Percentiles rank a stretch among this genome's conserved stretches.
Conservation (phyloP, 2,113 vertebrate genomes). For the Alectura lathami region DNA sequence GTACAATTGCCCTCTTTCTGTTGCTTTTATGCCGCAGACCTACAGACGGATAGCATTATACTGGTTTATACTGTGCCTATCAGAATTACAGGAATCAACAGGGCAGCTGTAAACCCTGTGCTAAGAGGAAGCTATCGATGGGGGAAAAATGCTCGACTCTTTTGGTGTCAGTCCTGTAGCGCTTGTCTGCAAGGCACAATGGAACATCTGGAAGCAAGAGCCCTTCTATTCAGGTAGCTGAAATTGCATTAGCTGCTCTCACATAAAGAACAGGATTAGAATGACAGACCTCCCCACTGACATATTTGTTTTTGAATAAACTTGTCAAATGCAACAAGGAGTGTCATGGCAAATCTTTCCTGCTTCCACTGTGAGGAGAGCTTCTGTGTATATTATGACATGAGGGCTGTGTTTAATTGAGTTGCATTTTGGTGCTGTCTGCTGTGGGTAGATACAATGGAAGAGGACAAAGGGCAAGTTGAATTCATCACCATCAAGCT, state of each 20-base stretch:
- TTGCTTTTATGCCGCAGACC: not conserved
- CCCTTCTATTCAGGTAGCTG: conserved; percentile 10
- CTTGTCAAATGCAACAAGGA: conserved; percentile 50
- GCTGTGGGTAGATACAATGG: conserved; percentile 40
- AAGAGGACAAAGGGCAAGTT: conserved; percentile 5
- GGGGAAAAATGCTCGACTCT: conserved; percentile 1
- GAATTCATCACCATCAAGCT: not conserved
- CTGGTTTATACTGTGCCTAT: not conserved
- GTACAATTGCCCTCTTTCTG: not conserved
- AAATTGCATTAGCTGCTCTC: conserved; percentile 52
- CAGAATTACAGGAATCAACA: conserved; percentile 12
- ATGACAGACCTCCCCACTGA: conserved; percentile 42
- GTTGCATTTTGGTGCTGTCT: not conserved
- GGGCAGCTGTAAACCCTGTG: not conserved
- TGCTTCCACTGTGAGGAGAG: not conserved
- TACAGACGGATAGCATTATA: not conserved
- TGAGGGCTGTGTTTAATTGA: conserved; percentile 47
- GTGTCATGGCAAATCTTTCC: conserved; percentile 40
- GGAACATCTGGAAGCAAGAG: conserved; percentile 47
- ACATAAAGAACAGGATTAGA: conserved; percentile 36
- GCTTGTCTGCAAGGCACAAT: conserved; percentile 43
- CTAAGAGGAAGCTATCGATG: not conserved
- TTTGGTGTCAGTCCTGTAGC: not conserved
- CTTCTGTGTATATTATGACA: not conserved
- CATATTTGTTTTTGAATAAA: conserved; percentile 58